Evolutionary conservation across 2,888 invertebrate species (phyloP), one percentile per base, ranked within the genome.

Genomic region (Prosopocoilus inquinatus): DNA sequence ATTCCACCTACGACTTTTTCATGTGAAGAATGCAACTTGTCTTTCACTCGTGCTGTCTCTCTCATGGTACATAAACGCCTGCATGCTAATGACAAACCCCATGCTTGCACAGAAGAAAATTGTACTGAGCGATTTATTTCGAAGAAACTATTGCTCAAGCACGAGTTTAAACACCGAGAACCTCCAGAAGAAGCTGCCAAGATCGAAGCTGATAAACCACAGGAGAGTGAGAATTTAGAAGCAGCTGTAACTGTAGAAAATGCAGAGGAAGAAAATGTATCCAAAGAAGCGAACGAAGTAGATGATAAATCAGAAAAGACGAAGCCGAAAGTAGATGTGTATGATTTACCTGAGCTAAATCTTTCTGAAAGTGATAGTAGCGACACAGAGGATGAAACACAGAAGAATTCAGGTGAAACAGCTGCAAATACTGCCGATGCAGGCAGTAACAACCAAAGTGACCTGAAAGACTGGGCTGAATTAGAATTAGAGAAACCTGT

Each of bases 21-120:
- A 1, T 94, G 94, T 77, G 93, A 93, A 64, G 88, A 90, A 70
- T 94, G 94, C 72, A 86, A 83, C 69, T 79, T 86, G 38, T 86
- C 82, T 58, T 91, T 93, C 70, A 82, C 88, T 2, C 85, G 80
- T 67, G 91, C 93, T 5, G 89, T 91, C 39, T 86, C 86, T 41
- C 78, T 94, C 47, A 91, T 90, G 75, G 94, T 94, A 7, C 94
- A 94, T 73, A 90, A 89, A 75, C 82, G 94, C 59, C 78, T 91
- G 64, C 94, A 94, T 32, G 39, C 62, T 0, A 67, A 84, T 35
- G 89, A 90, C 64, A 75, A 72, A 58, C 89, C 91, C 1, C 89
- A 92, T 74, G 72, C 79, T 8, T 94, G 94, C 70, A 80, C 79
- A 15, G 87, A 89, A 70, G 85, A 84, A 66, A 79, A 78, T 35